Conservation (phyloP, 2,888 invertebrate species). For the Phragmatobia fuliginosa region DNA sequence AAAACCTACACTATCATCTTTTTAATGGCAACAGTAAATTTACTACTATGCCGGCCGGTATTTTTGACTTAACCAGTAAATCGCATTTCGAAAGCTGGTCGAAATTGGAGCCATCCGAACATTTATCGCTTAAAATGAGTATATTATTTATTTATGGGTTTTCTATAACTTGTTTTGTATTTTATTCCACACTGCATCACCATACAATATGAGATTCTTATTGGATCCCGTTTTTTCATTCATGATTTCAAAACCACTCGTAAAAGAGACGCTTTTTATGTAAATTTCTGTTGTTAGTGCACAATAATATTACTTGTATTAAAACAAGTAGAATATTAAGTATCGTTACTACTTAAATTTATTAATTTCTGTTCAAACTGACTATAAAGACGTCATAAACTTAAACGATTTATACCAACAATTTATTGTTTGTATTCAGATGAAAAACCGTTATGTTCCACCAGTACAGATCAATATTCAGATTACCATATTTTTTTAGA, state of each 20-base stretch:
- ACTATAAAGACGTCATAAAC: not conserved
- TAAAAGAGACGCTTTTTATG: not conserved
- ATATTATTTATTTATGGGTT: not conserved
- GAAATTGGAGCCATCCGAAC: not conserved
- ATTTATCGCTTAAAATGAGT: not conserved
- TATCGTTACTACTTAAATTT: not conserved
- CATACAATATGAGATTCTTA: not conserved
- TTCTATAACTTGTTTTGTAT: not conserved
- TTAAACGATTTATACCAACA: not conserved
- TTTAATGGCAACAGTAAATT: not conserved
- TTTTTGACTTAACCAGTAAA: conserved; percentile 12
- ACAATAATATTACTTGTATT: not conserved
- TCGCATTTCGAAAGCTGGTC: conserved; percentile 7
- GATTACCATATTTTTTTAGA: too few relatives aligned
- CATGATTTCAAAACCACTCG: not conserved
- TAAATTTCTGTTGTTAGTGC: not conserved
- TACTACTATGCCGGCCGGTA: conserved; percentile 53
- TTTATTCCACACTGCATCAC: not conserved
- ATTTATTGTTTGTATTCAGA: not conserved
- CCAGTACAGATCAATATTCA: not conserved
- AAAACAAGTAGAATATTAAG: not conserved
- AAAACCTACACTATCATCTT: not conserved
- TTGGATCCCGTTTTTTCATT: not conserved
- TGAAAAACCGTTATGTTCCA: not conserved
- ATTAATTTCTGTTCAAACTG: not conserved